A percentile compares a stretch with the other conserved stretches of the same genome.
Evolutionary conservation across 2,888 invertebrate species (phyloP).

Genomic region (Odiellus spinosus): DNA sequence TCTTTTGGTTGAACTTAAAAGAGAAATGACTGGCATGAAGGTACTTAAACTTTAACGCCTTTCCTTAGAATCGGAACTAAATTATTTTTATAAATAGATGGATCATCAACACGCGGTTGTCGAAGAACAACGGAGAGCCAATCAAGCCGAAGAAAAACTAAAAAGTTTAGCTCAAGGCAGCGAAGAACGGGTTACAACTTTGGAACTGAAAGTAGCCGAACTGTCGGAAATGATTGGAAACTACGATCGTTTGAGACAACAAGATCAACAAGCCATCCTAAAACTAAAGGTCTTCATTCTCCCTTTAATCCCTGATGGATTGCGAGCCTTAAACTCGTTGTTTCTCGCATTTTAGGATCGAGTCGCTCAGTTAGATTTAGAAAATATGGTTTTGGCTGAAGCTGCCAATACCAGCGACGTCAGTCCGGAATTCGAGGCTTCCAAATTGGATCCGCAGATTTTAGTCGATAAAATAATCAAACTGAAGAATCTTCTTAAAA

Average conservation of each 20-base stretch:
- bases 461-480: slow-evolving; percentile 48
- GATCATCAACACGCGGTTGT: slow-evolving; percentile 52
- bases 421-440: slow-evolving; percentile 21
- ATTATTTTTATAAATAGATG: slow-evolving; percentile 21
- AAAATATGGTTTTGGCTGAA: slow-evolving; percentile 28
- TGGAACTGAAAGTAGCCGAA: slow-evolving; percentile 60
- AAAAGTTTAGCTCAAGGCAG: slow-evolving; percentile 49
- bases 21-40: slow-evolving; percentile 53
- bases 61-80: neutral
- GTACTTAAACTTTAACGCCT: slow-evolving; percentile 28
- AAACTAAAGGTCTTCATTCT: slow-evolving; percentile 41
- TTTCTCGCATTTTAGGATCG: slow-evolving; percentile 21
- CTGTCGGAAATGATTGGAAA: slow-evolving; percentile 59
- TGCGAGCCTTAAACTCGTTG: neutral
- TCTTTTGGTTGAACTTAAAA: slow-evolving; percentile 47
- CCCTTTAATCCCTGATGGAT: too few relatives aligned
- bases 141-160: slow-evolving; percentile 54
- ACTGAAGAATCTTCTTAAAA: slow-evolving; percentile 42
- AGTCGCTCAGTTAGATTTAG: slow-evolving; percentile 26
- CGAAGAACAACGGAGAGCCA: slow-evolving; percentile 52
- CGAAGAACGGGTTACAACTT: slow-evolving; percentile 55
- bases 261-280: slow-evolving; percentile 55
- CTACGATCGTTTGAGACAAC: slow-evolving; percentile 52
- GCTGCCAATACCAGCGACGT: slow-evolving; percentile 16
- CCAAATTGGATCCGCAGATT: slow-evolving; percentile 24